phyloP scores from a whole-genome alignment of 2,888 invertebrate genomes.

The Caenorhabditis japonica region DNA sequence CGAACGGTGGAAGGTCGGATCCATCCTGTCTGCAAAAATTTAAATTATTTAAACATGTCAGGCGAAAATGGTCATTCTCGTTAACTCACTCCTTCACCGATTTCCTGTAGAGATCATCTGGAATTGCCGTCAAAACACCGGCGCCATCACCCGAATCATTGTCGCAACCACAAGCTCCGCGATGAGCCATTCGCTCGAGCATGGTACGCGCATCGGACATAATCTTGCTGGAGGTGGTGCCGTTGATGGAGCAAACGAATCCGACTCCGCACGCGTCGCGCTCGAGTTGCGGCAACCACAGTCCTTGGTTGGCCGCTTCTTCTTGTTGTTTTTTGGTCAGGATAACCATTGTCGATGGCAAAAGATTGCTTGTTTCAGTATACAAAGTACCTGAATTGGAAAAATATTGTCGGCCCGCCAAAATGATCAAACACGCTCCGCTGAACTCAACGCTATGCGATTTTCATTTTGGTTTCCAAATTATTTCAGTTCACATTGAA shows the following conservation, averaged over 20 bases:
- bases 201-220: conserved; percentile 94
- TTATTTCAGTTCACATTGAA: too few relatives aligned
- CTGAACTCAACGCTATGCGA: too few relatives aligned
- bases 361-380: conserved; percentile 9
- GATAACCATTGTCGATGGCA: conserved; percentile 68
- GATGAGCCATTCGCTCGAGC: conserved; percentile 97
- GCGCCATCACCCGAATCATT: conserved; percentile 99
- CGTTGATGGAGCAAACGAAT: conserved; percentile 98
- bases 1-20: conserved; percentile 88
- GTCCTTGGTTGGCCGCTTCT: conserved; percentile 80
- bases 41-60: neutral
- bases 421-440: too few relatives aligned
- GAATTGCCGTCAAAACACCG: conserved; percentile 95
- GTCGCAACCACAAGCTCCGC: conserved; percentile 98
- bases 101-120: conserved; percentile 89
- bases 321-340: conserved; percentile 70
- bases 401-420: too few relatives aligned
- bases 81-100: conserved; percentile 83
- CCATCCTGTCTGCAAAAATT: conserved; percentile 61
- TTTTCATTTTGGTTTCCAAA: too few relatives aligned
- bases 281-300: conserved; percentile 95
- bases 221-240: conserved; percentile 91
- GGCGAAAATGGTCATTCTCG: neutral
- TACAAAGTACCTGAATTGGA: conserved; percentile 33
- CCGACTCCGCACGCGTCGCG: conserved; percentile 99